A percentile compares a stretch with the other conserved stretches of the same genome.
Conservation (phyloP, 2,888 invertebrate genomes). For the Machimus atricapillus region DNA sequence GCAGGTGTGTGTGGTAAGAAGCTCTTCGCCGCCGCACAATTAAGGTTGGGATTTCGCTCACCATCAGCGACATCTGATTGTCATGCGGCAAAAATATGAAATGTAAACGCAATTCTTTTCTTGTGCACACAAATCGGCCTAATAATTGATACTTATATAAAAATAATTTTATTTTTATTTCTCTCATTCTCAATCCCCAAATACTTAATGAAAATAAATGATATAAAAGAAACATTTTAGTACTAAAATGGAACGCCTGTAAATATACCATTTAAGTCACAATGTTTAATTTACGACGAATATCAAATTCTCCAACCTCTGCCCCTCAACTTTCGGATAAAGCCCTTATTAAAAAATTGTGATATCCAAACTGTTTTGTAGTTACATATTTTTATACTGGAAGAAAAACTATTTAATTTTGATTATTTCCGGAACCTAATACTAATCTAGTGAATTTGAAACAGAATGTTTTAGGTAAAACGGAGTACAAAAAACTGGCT, state of each 20-base stretch:
- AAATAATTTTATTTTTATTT: too few relatives aligned
- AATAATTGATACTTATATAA: too few relatives aligned
- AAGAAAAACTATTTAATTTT: too few relatives aligned
- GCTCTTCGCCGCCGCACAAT: not conserved
- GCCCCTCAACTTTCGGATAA: not conserved
- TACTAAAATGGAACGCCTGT: not conserved
- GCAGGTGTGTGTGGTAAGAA: not conserved
- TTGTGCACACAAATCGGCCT: not conserved
- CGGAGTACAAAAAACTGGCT: too few relatives aligned
- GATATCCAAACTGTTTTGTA: too few relatives aligned
- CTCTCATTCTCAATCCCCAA: too few relatives aligned
- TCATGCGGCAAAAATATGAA: not conserved
- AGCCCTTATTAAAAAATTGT: not conserved
- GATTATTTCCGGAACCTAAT: too few relatives aligned
- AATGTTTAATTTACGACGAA: not conserved
- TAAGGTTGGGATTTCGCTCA: not conserved
- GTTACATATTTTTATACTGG: too few relatives aligned
- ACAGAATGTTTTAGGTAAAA: too few relatives aligned
- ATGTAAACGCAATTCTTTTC: too few relatives aligned
- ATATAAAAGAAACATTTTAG: not conserved
- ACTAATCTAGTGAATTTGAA: too few relatives aligned
- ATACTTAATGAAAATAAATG: too few relatives aligned
- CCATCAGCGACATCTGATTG: not conserved
- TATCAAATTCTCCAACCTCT: not conserved
- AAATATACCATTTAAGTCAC: not conserved